These are phyloP conservation scores for Standfussiana lucernea DNA, from an alignment of 2,888 invertebrate species.

Conservation along the genomic window DNA sequence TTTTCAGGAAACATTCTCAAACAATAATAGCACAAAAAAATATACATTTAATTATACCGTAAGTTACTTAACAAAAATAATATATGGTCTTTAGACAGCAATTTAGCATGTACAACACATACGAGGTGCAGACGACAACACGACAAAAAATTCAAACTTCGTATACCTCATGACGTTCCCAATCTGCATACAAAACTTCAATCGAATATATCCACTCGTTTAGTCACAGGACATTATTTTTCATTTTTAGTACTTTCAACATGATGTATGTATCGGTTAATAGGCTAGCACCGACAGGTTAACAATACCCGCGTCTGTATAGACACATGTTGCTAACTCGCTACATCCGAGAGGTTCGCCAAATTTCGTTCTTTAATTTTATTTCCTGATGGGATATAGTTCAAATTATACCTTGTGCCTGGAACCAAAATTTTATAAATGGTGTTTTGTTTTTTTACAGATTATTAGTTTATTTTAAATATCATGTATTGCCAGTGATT, in stretches of 20 bases:
- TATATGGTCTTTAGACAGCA: neutral
- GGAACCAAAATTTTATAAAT: neutral
- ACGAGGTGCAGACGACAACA: neutral
- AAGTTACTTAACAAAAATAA: neutral
- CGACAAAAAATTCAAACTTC: neutral
- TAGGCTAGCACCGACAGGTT: neutral
- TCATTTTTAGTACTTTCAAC: neutral
- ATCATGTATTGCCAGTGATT: neutral
- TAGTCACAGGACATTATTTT: neutral
- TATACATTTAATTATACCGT: slow-evolving; percentile 18
- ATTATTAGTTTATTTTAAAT: no score
- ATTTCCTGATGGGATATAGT: neutral
- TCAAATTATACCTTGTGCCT: neutral
- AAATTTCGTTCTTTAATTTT: neutral
- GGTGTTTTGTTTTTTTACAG: neutral
- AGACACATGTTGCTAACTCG: neutral
- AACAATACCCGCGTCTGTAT: neutral
- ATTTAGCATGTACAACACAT: neutral
- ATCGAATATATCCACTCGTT: neutral
- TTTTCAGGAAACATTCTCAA: slow-evolving; percentile 2
- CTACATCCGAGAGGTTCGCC: neutral
- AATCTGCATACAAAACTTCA: neutral
- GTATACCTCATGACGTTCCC: neutral
- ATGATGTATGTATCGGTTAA: neutral
- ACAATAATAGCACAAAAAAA: slow-evolving; percentile 7